phyloP scores from a whole-genome alignment of 1,140 invertebrate genomes.

The Papilio xuthus region DNA sequence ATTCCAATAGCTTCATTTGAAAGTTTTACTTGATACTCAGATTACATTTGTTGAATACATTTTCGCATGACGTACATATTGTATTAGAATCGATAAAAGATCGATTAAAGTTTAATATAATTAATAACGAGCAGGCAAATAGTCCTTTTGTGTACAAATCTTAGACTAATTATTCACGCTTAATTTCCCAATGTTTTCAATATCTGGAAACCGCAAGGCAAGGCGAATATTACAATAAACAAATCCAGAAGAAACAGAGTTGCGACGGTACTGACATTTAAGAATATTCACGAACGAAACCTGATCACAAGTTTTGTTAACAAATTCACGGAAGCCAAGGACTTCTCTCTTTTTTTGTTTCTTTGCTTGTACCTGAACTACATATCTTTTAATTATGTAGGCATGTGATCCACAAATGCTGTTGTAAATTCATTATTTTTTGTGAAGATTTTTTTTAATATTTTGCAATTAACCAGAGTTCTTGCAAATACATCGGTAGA shows the following conservation, averaged over 20 bases:
- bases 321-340: slow-evolving; percentile 2
- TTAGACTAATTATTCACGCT: neutral
- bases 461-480: neutral
- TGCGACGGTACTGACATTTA: neutral
- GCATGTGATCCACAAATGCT: neutral
- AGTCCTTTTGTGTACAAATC: no score
- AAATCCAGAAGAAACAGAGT: neutral
- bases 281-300: neutral
- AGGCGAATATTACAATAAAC: neutral
- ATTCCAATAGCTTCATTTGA: neutral
- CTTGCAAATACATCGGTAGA: neutral
- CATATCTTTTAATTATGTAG: slow-evolving; percentile 9
- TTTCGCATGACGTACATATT: neutral
- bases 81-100: no score
- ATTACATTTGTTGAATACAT: neutral
- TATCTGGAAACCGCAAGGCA: neutral
- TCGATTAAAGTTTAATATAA: no score
- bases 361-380: neutral
- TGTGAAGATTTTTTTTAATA: neutral
- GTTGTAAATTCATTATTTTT: slow-evolving; percentile 15
- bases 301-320: slow-evolving; percentile 15
- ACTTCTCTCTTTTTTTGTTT: neutral
- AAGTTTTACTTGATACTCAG: neutral
- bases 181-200: neutral
- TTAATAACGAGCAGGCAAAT: no score